A percentile compares a stretch with the other conserved stretches of the same genome.
Evolutionary conservation across 1,140 invertebrate species (phyloP).

Genomic region (Mesaphorura yosii): DNA sequence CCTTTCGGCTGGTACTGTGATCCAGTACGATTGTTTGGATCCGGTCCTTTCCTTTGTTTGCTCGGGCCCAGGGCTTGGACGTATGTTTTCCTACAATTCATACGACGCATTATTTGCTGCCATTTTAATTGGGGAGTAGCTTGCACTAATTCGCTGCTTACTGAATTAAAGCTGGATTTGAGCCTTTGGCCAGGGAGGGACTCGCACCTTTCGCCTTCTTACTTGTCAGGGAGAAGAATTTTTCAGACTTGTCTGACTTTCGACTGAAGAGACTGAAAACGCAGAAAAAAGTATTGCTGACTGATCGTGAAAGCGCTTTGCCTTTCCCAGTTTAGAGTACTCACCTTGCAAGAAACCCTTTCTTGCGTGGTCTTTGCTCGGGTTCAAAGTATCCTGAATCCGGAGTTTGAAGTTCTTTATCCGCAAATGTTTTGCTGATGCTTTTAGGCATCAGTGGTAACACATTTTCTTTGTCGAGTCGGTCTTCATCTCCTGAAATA

Average conservation of each 20-base stretch:
- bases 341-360: constrained; percentile 27
- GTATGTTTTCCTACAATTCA: constrained; percentile 16
- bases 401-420: constrained; percentile 15
- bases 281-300: too few species aligned
- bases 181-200: constrained; percentile 22
- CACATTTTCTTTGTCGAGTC: too few species aligned
- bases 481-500: too few species aligned
- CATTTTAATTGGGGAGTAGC: not conserved
- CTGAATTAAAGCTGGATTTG: constrained; percentile 21
- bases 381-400: constrained; percentile 27
- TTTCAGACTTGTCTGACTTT: constrained; percentile 19
- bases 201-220: constrained; percentile 23
- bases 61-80: constrained; percentile 15
- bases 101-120: not conserved
- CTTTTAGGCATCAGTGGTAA: not conserved
- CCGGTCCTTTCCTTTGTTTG: constrained; percentile 13
- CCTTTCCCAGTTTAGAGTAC: too few species aligned
- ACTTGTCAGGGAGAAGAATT: constrained; percentile 7
- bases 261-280: constrained; percentile 19
- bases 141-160: constrained; percentile 12
- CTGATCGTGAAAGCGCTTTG: too few species aligned
- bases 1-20: constrained; percentile 18
- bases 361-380: constrained; percentile 22
- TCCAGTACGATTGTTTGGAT: constrained; percentile 11
- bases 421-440: not conserved